phyloP scores from a whole-genome alignment of 2,797 vertebrate species.

The Scyliorhinus canicula region DNA sequence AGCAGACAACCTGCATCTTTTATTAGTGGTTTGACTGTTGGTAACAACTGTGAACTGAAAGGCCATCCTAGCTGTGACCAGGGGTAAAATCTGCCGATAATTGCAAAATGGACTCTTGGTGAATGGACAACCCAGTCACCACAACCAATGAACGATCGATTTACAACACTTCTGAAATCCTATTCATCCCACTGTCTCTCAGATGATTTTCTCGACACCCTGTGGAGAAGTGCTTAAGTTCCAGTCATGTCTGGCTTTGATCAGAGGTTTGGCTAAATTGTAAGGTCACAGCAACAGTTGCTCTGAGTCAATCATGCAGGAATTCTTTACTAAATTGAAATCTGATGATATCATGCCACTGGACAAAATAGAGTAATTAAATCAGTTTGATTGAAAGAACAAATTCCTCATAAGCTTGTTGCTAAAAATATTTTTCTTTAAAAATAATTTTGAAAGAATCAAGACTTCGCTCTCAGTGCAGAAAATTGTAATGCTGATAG shows the following conservation, averaged over 20 bases:
- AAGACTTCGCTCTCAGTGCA: not conserved
- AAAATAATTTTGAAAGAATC: not conserved
- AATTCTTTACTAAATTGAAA: not conserved
- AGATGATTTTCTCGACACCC: not conserved
- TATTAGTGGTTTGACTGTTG: not conserved
- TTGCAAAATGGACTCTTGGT: not conserved
- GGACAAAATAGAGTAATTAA: not conserved
- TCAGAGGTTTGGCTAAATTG: not conserved
- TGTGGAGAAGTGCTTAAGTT: not conserved
- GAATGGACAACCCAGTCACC: too few species aligned
- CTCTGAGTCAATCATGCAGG: not conserved
- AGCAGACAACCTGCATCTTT: not conserved
- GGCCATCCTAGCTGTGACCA: not conserved
- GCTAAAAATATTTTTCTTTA: not conserved
- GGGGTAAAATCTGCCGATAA: not conserved
- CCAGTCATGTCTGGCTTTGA: not conserved
- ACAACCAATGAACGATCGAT: not conserved
- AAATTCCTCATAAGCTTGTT: not conserved
- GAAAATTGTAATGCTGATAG: not conserved
- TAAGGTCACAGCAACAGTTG: not conserved
- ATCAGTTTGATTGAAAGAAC: not conserved
- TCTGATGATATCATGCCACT: not conserved
- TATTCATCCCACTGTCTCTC: not conserved
- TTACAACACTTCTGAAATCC: not conserved
- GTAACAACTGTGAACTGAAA: not conserved